phyloP scores from a whole-genome alignment of 1,140 invertebrate species.

The Drosophila paulistorum region DNA sequence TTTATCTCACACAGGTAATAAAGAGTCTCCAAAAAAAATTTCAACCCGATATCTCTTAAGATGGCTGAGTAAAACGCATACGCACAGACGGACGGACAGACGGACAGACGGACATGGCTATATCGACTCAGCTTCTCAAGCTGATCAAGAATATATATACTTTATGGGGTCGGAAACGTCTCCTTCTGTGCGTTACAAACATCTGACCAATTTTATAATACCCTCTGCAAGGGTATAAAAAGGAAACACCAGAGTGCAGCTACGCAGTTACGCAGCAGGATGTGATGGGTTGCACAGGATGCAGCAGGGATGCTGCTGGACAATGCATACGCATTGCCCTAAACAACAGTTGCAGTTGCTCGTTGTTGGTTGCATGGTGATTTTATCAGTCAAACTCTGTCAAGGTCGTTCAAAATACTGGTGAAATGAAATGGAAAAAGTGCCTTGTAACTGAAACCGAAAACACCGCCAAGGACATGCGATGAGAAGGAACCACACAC shows the following conservation, averaged over 20 bases:
- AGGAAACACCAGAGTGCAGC: background rate
- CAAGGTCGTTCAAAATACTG: slow-evolving; percentile 51
- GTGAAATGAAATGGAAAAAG: slow-evolving; percentile 41
- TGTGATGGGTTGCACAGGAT: background rate
- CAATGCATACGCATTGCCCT: slow-evolving; percentile 1
- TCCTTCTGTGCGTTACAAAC: too few relatives aligned
- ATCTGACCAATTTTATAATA: too few relatives aligned
- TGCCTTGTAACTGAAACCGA: slow-evolving; percentile 35
- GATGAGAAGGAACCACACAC: slow-evolving; percentile 15
- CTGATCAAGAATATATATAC: too few relatives aligned
- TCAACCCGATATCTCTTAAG: too few relatives aligned
- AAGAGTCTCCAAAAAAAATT: too few relatives aligned
- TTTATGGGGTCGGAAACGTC: too few relatives aligned
- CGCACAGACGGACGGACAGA: too few relatives aligned
- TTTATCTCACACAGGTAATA: too few relatives aligned
- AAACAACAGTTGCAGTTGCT: slow-evolving; percentile 8
- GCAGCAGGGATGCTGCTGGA: background rate
- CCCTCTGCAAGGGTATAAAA: too few relatives aligned
- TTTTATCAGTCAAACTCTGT: slow-evolving; percentile 30
- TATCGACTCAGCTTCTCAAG: too few relatives aligned
- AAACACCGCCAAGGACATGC: slow-evolving; percentile 45
- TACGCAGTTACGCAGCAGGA: slow-evolving; percentile 4
- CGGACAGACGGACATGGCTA: too few relatives aligned
- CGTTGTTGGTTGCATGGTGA: background rate
- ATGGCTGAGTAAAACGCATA: too few relatives aligned